phyloP scores from a whole-genome alignment of 2,113 vertebrate species.

The Blennius ocellaris region DNA sequence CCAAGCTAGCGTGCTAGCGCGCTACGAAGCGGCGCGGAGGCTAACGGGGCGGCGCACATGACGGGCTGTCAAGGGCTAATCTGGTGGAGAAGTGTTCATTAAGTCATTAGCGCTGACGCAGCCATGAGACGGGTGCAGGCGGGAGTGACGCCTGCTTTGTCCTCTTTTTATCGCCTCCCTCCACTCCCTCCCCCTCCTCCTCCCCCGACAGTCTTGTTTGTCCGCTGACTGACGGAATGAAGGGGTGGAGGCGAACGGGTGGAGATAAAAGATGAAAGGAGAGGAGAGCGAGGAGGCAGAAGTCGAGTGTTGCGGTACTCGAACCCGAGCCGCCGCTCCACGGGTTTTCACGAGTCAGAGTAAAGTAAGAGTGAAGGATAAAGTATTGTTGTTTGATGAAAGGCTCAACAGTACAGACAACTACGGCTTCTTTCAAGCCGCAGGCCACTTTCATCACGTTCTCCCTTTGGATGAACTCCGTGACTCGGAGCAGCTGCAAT shows the following conservation, averaged over 20 bases:
- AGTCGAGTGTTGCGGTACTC: conserved; percentile 42
- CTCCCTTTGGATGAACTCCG: too few relatives aligned
- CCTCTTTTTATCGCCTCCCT: conserved; percentile 71
- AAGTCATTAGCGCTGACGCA: conserved; percentile 86
- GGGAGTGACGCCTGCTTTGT: conserved; percentile 81
- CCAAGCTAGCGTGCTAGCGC: conserved; percentile 61
- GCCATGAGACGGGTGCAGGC: conserved; percentile 77
- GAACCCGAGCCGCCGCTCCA: conserved; percentile 17
- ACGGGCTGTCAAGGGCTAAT: conserved; percentile 86
- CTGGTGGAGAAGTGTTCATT: conserved; percentile 86
- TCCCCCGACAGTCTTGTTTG: conserved; percentile 52
- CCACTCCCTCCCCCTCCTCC: conserved; percentile 49
- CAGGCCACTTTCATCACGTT: too few relatives aligned
- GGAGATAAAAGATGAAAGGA: conserved; percentile 37
- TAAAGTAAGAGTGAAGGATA: too few relatives aligned
- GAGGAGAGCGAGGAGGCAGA: conserved; percentile 24
- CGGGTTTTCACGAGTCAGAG: neutral
- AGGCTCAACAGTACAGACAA: too few relatives aligned
- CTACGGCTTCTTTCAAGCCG: too few relatives aligned
- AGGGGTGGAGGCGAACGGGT: conserved; percentile 47
- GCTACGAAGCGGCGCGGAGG: conserved; percentile 64
- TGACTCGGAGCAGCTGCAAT: too few relatives aligned
- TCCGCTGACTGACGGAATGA: conserved; percentile 72
- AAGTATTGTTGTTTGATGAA: too few relatives aligned
- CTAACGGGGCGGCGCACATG: conserved; percentile 75